A percentile compares a stretch with the other conserved stretches of the same genome.
Conservation (phyloP, 2,888 invertebrate species). For the Xanthorhoe spadicearia region DNA sequence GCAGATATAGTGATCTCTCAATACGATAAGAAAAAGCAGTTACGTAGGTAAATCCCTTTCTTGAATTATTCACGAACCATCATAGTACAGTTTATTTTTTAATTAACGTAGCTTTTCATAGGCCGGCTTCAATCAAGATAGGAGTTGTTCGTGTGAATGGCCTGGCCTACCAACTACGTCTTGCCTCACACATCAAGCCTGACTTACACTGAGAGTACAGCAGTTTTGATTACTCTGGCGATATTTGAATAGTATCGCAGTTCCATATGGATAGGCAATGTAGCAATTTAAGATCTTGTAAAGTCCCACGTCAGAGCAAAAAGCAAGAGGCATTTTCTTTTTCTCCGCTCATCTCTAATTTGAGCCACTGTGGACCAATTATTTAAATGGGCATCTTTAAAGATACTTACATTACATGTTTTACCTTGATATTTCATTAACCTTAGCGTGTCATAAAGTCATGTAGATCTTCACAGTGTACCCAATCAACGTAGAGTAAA, state of each 20-base stretch:
- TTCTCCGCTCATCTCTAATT: too few relatives aligned
- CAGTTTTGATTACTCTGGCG: background rate
- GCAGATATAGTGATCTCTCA: conserved; percentile 14
- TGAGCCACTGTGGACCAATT: too few relatives aligned
- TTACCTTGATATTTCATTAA: too few relatives aligned
- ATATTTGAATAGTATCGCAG: background rate
- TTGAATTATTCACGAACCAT: conserved; percentile 74
- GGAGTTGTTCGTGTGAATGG: conserved; percentile 80
- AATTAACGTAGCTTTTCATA: conserved; percentile 83
- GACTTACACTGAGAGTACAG: conserved; percentile 9
- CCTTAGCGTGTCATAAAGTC: too few relatives aligned
- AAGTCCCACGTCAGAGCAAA: too few relatives aligned
- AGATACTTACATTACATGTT: too few relatives aligned
- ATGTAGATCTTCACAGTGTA: too few relatives aligned
- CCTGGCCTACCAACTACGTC: conserved; percentile 50
- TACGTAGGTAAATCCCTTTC: conserved; percentile 67
- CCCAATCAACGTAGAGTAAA: too few relatives aligned
- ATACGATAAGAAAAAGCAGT: conserved; percentile 36
- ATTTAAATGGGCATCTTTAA: too few relatives aligned
- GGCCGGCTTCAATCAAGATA: conserved; percentile 81
- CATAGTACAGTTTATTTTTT: conserved; percentile 81
- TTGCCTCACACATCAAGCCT: conserved; percentile 31
- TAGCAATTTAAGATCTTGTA: too few relatives aligned
- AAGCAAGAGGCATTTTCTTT: too few relatives aligned
- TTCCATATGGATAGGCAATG: background rate